Evolutionary conservation across 1,140 invertebrate genomes (phyloP).

Genomic region (Branchinecta lynchi): DNA sequence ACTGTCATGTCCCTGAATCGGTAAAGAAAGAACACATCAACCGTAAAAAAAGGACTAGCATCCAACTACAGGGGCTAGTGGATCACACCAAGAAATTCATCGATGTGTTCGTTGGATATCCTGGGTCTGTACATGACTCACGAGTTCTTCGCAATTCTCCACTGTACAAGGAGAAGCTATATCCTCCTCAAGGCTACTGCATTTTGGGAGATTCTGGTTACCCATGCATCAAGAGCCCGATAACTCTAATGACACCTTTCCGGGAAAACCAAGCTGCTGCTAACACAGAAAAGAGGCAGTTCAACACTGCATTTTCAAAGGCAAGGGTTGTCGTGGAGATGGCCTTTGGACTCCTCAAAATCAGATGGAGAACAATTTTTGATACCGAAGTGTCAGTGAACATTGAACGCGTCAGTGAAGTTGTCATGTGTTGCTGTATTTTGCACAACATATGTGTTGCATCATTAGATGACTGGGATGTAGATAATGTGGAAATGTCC

Average conservation of each 20-base stretch:
- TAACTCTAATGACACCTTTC: slow-evolving; percentile 14
- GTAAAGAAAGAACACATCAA: slow-evolving; percentile 7
- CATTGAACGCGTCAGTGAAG: not conserved
- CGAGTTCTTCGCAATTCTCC: slow-evolving; percentile 20
- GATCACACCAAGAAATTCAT: slow-evolving; percentile 19
- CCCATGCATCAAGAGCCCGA: slow-evolving; percentile 6
- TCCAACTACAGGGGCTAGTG: slow-evolving; percentile 19
- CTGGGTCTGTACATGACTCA: slow-evolving; percentile 21
- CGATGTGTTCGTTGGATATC: slow-evolving; percentile 21
- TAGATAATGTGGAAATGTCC: not conserved
- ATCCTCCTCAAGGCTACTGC: slow-evolving; percentile 8
- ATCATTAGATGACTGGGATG: not conserved
- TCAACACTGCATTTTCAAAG: slow-evolving; percentile 8
- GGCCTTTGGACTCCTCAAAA: slow-evolving; percentile 18
- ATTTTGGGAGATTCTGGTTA: slow-evolving; percentile 19
- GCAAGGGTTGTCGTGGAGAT: slow-evolving; percentile 13
- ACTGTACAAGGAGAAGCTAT: not conserved
- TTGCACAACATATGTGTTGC: slow-evolving; percentile 18
- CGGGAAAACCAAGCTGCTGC: not conserved
- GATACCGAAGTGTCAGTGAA: slow-evolving; percentile 14
- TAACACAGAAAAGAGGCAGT: slow-evolving; percentile 7
- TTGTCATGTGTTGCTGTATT: slow-evolving; percentile 14
- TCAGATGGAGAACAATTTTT: slow-evolving; percentile 14
- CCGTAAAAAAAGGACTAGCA: slow-evolving; percentile 15
- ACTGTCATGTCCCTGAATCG: not conserved